phyloP scores from a whole-genome alignment of 92 coral and sea anemone genomes.

The Bergia puertoricense region DNA sequence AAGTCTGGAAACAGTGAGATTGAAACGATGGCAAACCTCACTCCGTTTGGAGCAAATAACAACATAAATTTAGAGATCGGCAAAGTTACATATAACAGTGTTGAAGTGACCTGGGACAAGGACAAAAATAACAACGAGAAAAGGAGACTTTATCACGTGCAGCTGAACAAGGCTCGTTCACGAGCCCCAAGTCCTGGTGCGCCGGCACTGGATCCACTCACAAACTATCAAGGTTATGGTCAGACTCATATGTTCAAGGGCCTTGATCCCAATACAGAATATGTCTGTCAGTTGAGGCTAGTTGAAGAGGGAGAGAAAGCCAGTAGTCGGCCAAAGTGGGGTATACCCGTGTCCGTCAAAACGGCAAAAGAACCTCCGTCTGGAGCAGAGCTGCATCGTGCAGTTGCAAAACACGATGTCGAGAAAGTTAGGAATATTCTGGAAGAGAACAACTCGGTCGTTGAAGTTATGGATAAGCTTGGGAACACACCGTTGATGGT shows the following conservation, averaged over 20 bases:
- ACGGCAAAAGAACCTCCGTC: conserved; percentile 97
- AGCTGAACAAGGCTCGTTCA: conserved; percentile 75
- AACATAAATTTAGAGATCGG: conserved; percentile 58
- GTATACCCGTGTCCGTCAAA: conserved; percentile 67
- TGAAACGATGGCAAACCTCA: conserved; percentile 21
- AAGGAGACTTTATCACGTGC: conserved; percentile 70
- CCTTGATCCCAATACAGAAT: conserved; percentile 85
- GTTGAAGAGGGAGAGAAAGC: conserved; percentile 63
- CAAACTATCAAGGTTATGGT: conserved; percentile 91
- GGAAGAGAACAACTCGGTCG: conserved; percentile 78
- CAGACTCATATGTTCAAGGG: conserved; percentile 81
- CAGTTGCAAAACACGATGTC: conserved; percentile 80
- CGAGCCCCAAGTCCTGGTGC: conserved; percentile 88
- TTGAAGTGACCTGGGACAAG: conserved; percentile 84
- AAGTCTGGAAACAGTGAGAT: background rate
- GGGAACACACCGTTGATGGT: conserved; percentile 94
- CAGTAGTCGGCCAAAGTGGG: conserved; percentile 72
- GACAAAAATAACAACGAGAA: conserved; percentile 59
- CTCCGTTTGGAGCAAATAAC: conserved; percentile 3
- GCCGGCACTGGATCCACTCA: conserved; percentile 77
- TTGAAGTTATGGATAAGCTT: conserved; percentile 93
- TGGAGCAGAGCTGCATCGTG: conserved; percentile 93
- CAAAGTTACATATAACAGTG: conserved; percentile 92
- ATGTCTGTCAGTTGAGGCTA: conserved; percentile 64
- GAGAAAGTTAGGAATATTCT: conserved; percentile 81